Base-by-base conservation (phyloP, 2,888 invertebrate genomes). In the Drosophila suboccidentalis region DNA sequence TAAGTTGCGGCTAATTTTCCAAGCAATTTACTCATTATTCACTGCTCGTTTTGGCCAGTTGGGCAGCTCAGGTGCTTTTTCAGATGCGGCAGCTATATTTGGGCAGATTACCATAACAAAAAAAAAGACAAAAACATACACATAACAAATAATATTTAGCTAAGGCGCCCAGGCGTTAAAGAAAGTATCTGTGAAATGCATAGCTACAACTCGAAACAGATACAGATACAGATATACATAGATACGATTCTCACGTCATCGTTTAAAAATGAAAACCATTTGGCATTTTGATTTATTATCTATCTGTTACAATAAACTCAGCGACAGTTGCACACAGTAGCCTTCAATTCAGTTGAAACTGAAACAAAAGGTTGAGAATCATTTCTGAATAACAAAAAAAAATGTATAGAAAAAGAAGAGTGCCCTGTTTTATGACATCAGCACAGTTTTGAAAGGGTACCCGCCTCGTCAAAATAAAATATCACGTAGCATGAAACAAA, bases 251-350 rank as follows among this genome's bases (percentile, higher is more conserved):
- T 89, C 71, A 86, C 83, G 75, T 84, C 87, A 86, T 83, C 74
- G 22, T 11, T 34, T 58, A 54, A 74, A 68, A 47, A 43, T 58
- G 61, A 68, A 49, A 68, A 44, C 41, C 61, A 49, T 63, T 77
- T 62, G 55, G 58, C 60, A 55, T 67, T 84, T 29, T 47, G 38
- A 58, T 58, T 47, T 58, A 58, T 47, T 22, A 17, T 9, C 29
- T 22, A 26, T 38, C 26, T 78, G 90, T 78, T 87, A 89, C 88
- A 86, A 89, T 89, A 80, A 87, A 87, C 51, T 80, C 90, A 86
- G 77, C 78, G 89, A 64, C 89, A 73, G 62, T 34, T 22, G 29
- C 17, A 39, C 13, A 13, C 6, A 19, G 53, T 36, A 60, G 53
- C 50, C 63, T 67, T 67, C 61, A 63, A 69, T 36, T 50, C 47